phyloP scores from a whole-genome alignment of 2,113 vertebrate species.

The Chionodraco myersi region DNA sequence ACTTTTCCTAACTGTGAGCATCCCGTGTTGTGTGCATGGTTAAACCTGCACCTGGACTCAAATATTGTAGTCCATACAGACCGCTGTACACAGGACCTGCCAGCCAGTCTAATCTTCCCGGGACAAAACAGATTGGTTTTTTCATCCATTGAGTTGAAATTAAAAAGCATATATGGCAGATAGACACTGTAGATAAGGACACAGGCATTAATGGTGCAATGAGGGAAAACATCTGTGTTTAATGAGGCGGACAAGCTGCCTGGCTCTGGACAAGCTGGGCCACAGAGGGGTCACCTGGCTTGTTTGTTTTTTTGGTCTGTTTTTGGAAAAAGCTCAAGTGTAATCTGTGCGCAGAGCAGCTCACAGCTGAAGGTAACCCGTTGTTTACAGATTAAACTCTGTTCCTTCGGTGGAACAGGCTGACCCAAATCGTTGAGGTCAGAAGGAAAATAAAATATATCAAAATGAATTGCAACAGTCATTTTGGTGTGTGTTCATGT shows the following conservation, averaged over 20 bases:
- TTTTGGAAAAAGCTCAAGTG: slow-evolving; percentile 41
- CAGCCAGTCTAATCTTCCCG: too few species aligned
- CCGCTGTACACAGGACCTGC: not conserved
- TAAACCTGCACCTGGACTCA: not conserved
- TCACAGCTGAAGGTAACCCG: slow-evolving; percentile 67
- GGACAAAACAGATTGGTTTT: too few species aligned
- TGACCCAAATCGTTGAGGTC: slow-evolving; percentile 72
- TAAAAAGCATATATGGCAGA: too few species aligned
- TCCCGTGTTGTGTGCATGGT: not conserved
- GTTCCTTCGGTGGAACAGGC: slow-evolving; percentile 63
- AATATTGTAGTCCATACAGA: not conserved
- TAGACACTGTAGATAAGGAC: not conserved
- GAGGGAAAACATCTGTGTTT: not conserved
- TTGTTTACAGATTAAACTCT: slow-evolving; percentile 73
- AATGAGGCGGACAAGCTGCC: not conserved
- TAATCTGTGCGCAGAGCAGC: slow-evolving; percentile 60
- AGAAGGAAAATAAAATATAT: slow-evolving; percentile 37
- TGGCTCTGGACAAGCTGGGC: slow-evolving; percentile 15
- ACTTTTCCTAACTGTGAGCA: not conserved
- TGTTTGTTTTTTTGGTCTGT: slow-evolving; percentile 28
- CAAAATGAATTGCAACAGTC: slow-evolving; percentile 32
- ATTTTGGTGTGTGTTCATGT: slow-evolving; percentile 1
- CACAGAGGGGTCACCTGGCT: slow-evolving; percentile 33
- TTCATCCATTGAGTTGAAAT: too few species aligned
- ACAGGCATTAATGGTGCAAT: not conserved